These are phyloP conservation scores for Habropoda laboriosa DNA, from an alignment of 1,140 invertebrate species.

Conservation along the genomic window DNA sequence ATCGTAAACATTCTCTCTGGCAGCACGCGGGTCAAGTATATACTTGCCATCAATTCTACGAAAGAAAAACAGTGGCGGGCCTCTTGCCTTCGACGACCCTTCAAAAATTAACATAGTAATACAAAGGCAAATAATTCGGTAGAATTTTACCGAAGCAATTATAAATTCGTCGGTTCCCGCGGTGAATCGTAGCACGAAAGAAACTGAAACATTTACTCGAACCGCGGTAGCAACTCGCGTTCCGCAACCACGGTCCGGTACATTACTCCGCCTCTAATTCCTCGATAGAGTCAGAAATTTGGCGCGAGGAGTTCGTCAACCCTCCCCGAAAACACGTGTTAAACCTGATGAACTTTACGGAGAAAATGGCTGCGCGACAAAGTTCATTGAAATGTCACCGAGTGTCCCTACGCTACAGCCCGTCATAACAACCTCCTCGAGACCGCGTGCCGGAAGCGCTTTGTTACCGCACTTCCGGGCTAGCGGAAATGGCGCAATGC, in stretches of 20 bases:
- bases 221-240: background rate
- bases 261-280: conserved; percentile 15
- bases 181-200: background rate
- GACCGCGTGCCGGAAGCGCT: conserved; percentile 71
- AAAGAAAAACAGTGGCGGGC: no score
- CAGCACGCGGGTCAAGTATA: no score
- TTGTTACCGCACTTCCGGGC: conserved; percentile 72
- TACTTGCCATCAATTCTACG: no score
- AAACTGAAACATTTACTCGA: background rate
- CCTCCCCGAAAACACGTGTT: conserved; percentile 59
- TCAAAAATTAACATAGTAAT: no score
- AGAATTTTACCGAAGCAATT: background rate
- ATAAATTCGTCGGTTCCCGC: background rate
- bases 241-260: background rate
- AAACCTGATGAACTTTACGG: conserved; percentile 70
- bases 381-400: conserved; percentile 77
- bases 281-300: conserved; percentile 31
- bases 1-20: no score
- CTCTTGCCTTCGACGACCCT: no score
- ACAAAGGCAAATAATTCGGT: background rate
- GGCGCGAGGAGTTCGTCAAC: conserved; percentile 57
- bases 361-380: conserved; percentile 68
- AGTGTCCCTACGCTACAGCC: conserved; percentile 46
- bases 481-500: conserved; percentile 69
- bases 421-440: conserved; percentile 65